Evolutionary conservation across 1,140 invertebrate species (phyloP).

Genomic region (Yoshiicerus persimilis): DNA sequence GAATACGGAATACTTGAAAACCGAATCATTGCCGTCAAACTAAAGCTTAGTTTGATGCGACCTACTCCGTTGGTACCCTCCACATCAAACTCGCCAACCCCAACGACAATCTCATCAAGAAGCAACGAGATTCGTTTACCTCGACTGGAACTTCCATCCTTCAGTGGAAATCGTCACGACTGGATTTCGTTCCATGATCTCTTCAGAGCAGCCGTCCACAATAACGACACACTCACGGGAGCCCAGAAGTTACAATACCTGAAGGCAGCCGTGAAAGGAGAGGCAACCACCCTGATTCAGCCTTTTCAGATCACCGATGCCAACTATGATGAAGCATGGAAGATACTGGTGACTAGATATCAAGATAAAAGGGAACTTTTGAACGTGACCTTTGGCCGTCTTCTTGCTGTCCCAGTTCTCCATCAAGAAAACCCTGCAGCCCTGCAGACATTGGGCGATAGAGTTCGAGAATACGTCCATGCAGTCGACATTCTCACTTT

Average conservation of each 20-base stretch:
- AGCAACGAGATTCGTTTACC: too few species aligned
- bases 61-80: too few species aligned
- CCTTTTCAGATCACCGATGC: conserved; percentile 43
- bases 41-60: too few species aligned
- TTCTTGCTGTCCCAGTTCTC: conserved; percentile 47
- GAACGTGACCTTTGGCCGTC: conserved; percentile 49
- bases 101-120: too few species aligned
- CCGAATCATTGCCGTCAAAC: too few species aligned
- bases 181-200: conserved; percentile 29
- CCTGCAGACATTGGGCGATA: background rate
- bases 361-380: conserved; percentile 50
- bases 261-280: conserved; percentile 26
- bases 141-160: too few species aligned
- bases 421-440: background rate
- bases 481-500: too few species aligned
- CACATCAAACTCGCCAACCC: too few species aligned
- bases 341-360: conserved; percentile 50
- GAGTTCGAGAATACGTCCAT: background rate
- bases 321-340: conserved; percentile 51
- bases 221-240: background rate
- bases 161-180: background rate
- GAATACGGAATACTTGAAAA: too few species aligned
- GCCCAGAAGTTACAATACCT: conserved; percentile 47
- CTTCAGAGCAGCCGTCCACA: conserved; percentile 17
- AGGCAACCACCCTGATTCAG: conserved; percentile 31